phyloP scores from a whole-genome alignment of 1,140 invertebrate genomes.

The Brachionus rotundiformis region DNA sequence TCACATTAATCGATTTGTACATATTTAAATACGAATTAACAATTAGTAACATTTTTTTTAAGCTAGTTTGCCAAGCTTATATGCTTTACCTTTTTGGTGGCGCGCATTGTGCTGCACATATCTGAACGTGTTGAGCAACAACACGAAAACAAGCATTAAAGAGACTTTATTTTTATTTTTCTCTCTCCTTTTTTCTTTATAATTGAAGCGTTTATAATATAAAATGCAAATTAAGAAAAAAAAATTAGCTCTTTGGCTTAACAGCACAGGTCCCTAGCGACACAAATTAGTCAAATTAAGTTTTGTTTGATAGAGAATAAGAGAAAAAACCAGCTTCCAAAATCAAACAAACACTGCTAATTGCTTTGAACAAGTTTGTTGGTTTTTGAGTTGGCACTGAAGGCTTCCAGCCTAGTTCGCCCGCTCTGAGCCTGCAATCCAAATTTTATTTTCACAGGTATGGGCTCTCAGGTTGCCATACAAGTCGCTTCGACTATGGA shows the following conservation, averaged over 20 bases:
- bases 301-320: not conserved
- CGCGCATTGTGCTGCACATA: not conserved
- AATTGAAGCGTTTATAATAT: constrained; percentile 28
- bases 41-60: constrained; percentile 20
- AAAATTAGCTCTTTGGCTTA: not conserved
- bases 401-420: no score
- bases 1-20: constrained; percentile 46
- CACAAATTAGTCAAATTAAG: no score
- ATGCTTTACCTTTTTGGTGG: not conserved
- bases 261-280: not conserved
- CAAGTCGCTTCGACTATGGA: no score
- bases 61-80: not conserved
- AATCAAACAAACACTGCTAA: no score
- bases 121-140: not conserved
- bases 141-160: not conserved
- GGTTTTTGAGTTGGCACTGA: no score
- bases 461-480: no score
- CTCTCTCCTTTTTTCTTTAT: not conserved
- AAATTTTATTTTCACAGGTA: no score
- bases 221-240: not conserved
- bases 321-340: no score
- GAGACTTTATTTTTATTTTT: not conserved
- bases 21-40: constrained; percentile 44
- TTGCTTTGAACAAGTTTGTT: no score
- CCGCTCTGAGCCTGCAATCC: no score